Base-by-base conservation (phyloP, 2,113 vertebrate species). In the Albula glossodonta region DNA sequence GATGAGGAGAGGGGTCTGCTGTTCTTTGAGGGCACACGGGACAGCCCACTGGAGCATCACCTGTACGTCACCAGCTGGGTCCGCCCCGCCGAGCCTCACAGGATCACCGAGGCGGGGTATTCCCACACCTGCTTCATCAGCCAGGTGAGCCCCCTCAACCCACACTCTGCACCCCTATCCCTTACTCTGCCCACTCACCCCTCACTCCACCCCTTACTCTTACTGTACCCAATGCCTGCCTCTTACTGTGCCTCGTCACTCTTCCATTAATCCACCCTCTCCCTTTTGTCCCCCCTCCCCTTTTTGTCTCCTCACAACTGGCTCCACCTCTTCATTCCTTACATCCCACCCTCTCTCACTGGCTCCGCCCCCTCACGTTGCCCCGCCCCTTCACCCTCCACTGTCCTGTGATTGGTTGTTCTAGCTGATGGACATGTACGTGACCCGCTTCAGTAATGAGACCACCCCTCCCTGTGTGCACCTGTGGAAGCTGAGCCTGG, bases 51-150 rank as follows among this genome's bases (percentile, higher is more conserved):
- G 89, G 96, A 97, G 83, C 96, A 97, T n/a, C 96, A 97, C 86
- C 95, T 97, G 50, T 97, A 97, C 0, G 96, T 96, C 15, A 96
- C 94, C 89, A 96, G 95, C 90, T 96, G 96, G 0, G 95, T 95
- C 81, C 70, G 31, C 0, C 94, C 95, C 0, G 93, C 94, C 0
- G 96, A 97, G 85, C 93, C 96, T 0, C 86, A 96, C 79, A 91
- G 96, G 6, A 95, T 97, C 87, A 96, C 96, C 86, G 94, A 94
- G 0, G 93, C 92, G 0, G 96, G 96, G 86, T 96, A 95, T 91
- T 96, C 96, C 49, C 96, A 97, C 87, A 96, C 95, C 93, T 97
- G 96, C 52, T 95, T 94, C 9, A 92, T 97, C 93, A 97, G 96
- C 92, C 96, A 96, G 96, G 96, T 96, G 53, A 82, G 91, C 49